phyloP scores from a whole-genome alignment of 1,140 invertebrate species.

The Ephestia elutella region DNA sequence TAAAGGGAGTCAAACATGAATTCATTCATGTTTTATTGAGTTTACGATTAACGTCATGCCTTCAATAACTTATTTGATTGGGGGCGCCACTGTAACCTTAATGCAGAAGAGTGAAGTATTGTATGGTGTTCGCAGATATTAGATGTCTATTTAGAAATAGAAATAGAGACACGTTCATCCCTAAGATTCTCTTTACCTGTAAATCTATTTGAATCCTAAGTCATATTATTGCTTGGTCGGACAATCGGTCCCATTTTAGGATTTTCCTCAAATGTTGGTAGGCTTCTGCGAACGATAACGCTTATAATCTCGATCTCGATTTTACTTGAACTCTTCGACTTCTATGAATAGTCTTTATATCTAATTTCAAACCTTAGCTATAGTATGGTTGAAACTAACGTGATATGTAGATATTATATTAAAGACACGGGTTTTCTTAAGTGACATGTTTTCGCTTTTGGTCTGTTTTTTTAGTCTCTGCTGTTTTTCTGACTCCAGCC shows the following conservation, averaged over 20 bases:
- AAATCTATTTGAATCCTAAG: slow-evolving; percentile 32
- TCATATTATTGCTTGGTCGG: slow-evolving; percentile 54
- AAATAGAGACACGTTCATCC: not conserved
- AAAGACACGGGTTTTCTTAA: not conserved
- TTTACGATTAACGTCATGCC: too few species aligned
- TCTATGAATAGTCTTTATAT: not conserved
- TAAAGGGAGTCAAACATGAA: too few species aligned
- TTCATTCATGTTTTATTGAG: too few species aligned
- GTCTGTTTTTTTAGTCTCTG: too few species aligned
- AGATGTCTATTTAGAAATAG: not conserved
- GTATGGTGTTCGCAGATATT: slow-evolving; percentile 1
- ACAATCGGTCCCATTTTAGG: slow-evolving; percentile 30
- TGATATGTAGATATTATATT: not conserved
- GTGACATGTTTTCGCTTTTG: not conserved
- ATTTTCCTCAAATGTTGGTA: slow-evolving; percentile 36
- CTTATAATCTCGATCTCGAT: slow-evolving; percentile 63
- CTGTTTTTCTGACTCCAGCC: too few species aligned
- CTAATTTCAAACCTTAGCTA: slow-evolving; percentile 2
- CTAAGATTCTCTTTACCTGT: slow-evolving; percentile 1
- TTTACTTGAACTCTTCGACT: slow-evolving; percentile 40
- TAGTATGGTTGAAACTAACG: not conserved
- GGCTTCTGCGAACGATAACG: slow-evolving; percentile 49
- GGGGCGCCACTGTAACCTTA: not conserved
- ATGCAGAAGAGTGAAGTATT: not conserved
- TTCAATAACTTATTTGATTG: not conserved